Conservation (phyloP, 1,140 invertebrate species). For the Sitobion miscanthi region DNA sequence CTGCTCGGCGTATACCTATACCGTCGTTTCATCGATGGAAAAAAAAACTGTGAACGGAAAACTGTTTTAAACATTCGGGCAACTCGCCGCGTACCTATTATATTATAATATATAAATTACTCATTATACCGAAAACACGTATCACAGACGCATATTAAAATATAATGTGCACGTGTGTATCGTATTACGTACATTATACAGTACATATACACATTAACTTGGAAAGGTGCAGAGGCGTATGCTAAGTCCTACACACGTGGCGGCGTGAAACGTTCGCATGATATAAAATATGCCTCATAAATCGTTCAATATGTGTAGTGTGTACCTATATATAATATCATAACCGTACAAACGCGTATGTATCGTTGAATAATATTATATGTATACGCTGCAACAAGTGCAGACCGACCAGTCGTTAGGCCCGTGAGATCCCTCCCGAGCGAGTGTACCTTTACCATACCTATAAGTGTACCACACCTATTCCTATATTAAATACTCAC, state of each 20-base stretch:
- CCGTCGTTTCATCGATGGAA: neutral
- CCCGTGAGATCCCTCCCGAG: neutral
- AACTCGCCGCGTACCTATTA: neutral
- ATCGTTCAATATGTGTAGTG: neutral
- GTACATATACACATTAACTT: neutral
- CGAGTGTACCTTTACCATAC: neutral
- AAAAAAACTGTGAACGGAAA: neutral
- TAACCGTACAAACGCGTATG: neutral
- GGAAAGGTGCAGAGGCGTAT: neutral
- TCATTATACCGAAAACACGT: neutral
- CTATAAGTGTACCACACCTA: neutral
- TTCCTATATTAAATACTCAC: neutral
- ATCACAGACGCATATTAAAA: neutral
- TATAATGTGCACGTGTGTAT: neutral
- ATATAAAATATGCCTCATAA: neutral
- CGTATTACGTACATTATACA: neutral
- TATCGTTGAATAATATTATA: neutral
- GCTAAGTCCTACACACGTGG: neutral
- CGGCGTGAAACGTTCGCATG: neutral
- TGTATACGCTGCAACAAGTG: too few species aligned
- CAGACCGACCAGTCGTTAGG: neutral
- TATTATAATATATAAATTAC: too few species aligned
- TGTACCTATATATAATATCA: too few species aligned
- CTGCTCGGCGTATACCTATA: neutral
- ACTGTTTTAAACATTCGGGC: neutral